Evolutionary conservation across 2,888 invertebrate genomes (phyloP).

Genomic region (Ophion costatus): DNA sequence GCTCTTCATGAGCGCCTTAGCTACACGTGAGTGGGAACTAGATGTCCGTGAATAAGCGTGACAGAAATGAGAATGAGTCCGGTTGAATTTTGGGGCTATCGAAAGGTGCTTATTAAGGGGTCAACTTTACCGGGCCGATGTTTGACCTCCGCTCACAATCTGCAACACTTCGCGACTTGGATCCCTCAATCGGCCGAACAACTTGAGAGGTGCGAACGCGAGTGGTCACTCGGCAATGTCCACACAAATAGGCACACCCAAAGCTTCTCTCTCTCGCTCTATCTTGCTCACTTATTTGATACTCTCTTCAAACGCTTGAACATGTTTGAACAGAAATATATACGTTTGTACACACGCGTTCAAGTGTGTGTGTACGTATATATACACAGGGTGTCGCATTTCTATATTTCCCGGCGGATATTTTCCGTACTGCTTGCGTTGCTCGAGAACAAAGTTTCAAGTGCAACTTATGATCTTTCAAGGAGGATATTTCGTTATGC

Average conservation of each 20-base stretch:
- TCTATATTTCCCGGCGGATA: too few relatives aligned
- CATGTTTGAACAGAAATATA: not conserved
- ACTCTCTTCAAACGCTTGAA: not conserved
- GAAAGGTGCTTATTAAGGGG: constrained; percentile 25
- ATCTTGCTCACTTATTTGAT: not conserved
- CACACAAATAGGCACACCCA: not conserved
- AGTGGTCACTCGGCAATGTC: not conserved
- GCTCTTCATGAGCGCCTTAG: not conserved
- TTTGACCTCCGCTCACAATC: constrained; percentile 50
- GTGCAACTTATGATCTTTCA: too few relatives aligned
- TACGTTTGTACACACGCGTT: not conserved
- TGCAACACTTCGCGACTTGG: not conserved
- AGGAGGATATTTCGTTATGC: too few relatives aligned
- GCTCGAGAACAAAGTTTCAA: too few relatives aligned
- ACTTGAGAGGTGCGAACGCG: constrained; percentile 53
- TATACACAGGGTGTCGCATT: not conserved
- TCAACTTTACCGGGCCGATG: constrained; percentile 59
- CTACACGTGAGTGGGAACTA: constrained; percentile 5
- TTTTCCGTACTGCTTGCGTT: too few relatives aligned
- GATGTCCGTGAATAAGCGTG: constrained; percentile 12
- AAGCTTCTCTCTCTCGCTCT: not conserved
- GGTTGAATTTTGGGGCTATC: constrained; percentile 35
- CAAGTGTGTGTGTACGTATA: not conserved
- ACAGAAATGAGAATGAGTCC: constrained; percentile 7
- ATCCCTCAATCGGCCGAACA: constrained; percentile 32